Conservation (phyloP, 2,888 invertebrate genomes). For the Onchidella celtica region DNA sequence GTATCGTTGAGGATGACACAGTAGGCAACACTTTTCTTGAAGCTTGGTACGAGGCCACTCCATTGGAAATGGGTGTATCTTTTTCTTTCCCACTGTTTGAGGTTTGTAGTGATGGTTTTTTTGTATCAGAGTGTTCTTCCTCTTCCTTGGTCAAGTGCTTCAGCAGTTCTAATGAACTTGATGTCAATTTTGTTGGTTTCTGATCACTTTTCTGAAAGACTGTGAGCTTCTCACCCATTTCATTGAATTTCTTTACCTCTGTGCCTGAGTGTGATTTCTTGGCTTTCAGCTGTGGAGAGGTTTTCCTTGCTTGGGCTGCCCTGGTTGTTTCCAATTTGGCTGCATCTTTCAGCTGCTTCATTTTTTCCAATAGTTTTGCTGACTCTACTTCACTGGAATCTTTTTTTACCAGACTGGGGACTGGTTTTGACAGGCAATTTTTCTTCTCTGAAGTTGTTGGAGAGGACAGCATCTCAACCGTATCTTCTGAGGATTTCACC, state of each 20-base stretch:
- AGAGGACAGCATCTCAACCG: background rate
- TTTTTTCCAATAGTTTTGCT: conserved; percentile 29
- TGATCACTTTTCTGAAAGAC: too few species aligned
- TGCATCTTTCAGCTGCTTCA: conserved; percentile 38
- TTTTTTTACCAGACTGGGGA: background rate
- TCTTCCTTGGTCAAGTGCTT: conserved; percentile 34
- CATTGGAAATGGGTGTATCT: too few species aligned
- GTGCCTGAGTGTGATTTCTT: too few species aligned
- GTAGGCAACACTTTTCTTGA: too few species aligned
- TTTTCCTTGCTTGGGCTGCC: background rate
- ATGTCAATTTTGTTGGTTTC: background rate
- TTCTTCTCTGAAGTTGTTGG: background rate
- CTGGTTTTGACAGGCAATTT: background rate
- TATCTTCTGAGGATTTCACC: background rate
- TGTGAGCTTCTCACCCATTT: too few species aligned
- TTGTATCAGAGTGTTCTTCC: too few species aligned
- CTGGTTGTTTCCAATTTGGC: conserved; percentile 22
- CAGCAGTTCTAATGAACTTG: conserved; percentile 27
- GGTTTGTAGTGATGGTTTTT: too few species aligned
- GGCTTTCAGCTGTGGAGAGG: too few species aligned
- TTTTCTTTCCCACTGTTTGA: too few species aligned
- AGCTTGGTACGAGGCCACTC: too few species aligned
- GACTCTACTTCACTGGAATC: background rate
- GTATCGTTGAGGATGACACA: too few species aligned
- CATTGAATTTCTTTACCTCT: too few species aligned